Percentiles rank a stretch among this genome's conserved stretches.
phyloP scores from a whole-genome alignment of 2,113 vertebrate species.

The Mesoclemmys tuberculata region DNA sequence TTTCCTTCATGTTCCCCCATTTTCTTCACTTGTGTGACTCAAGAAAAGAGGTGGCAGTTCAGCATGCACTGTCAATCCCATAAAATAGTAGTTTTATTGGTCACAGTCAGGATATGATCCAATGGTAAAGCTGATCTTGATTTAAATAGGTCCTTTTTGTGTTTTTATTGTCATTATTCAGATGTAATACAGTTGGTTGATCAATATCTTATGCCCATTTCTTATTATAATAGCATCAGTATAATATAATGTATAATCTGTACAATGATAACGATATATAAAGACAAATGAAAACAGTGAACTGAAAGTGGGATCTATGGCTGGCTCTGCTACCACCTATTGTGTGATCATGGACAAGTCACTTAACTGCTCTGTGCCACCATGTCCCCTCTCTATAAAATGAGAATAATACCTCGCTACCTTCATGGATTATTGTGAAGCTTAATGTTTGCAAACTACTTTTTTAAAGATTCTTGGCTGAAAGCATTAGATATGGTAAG shows the following conservation, averaged over 20 bases:
- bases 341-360: background rate
- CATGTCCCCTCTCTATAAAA: background rate
- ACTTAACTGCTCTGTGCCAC: background rate
- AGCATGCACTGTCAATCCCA: rapidly evolving
- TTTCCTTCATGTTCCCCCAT: background rate
- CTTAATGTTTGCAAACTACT: no score
- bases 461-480: no score
- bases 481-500: no score
- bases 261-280: background rate
- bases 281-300: background rate
- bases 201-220: background rate
- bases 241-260: background rate
- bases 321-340: background rate
- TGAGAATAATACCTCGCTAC: background rate
- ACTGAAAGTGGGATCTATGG: background rate
- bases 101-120: background rate
- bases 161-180: background rate
- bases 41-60: background rate
- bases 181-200: background rate
- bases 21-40: background rate
- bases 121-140: background rate
- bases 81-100: background rate
- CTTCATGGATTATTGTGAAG: no score
- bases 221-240: background rate
- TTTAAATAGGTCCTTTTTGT: background rate